Percentiles rank a stretch among this genome's conserved stretches.
phyloP scores from a whole-genome alignment of 2,113 vertebrate genomes.

The Sander lucioperca region DNA sequence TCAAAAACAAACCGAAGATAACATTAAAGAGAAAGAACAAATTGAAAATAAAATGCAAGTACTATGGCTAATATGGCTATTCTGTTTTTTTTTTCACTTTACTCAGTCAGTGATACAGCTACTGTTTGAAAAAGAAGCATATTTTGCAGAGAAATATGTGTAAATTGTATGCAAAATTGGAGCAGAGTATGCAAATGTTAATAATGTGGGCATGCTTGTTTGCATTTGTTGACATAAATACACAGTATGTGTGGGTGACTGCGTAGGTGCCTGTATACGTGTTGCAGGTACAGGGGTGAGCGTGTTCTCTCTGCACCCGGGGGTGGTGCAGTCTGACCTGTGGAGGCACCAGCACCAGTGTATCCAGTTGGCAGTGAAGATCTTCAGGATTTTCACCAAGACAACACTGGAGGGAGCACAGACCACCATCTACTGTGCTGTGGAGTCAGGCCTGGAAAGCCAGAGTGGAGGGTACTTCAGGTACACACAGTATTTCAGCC shows the following conservation, averaged over 20 bases:
- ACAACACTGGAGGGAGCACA: constrained; percentile 83
- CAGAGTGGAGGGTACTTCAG: constrained; percentile 83
- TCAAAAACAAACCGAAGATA: neutral
- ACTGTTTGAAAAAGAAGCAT: neutral
- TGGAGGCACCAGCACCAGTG: constrained; percentile 82
- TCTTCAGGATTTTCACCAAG: constrained; percentile 81
- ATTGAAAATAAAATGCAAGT: neutral
- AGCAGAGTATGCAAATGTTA: neutral
- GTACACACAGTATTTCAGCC: constrained; percentile 57
- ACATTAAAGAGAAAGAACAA: neutral
- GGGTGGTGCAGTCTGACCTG: constrained; percentile 85
- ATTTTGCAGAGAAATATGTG: neutral
- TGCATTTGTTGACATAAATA: neutral
- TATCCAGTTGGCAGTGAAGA: constrained; percentile 78
- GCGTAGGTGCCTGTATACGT: neutral
- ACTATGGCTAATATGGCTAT: neutral
- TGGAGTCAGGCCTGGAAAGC: constrained; percentile 80
- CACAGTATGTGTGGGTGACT: neutral
- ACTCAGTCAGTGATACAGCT: neutral
- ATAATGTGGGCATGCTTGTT: neutral
- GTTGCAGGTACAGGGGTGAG: constrained; percentile 81
- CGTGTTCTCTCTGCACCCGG: constrained; percentile 84
- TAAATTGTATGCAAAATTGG: neutral
- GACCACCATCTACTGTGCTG: constrained; percentile 85
- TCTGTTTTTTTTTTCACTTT: neutral